Percentiles rank a stretch among this genome's conserved stretches.
Conservation (phyloP, 1,140 invertebrate species). For the Nasonia giraulti region DNA sequence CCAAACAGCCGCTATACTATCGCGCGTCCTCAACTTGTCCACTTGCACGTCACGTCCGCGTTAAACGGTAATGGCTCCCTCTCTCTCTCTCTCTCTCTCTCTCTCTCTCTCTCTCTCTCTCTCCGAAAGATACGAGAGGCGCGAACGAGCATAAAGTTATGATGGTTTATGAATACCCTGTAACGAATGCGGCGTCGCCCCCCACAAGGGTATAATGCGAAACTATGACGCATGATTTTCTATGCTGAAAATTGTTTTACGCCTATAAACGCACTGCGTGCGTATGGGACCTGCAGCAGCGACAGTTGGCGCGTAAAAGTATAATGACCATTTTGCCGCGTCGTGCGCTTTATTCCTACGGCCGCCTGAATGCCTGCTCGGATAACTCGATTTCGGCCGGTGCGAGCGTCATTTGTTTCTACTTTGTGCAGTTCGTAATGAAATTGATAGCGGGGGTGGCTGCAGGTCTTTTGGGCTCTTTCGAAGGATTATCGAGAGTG, state of each 20-base stretch:
- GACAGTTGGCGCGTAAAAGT: constrained; percentile 70
- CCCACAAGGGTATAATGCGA: constrained; percentile 60
- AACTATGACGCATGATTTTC: constrained; percentile 72
- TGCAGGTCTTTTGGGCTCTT: background rate
- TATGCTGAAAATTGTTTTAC: constrained; percentile 73
- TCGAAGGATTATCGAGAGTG: too few relatives aligned
- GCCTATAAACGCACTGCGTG: constrained; percentile 66
- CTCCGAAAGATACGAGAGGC: background rate
- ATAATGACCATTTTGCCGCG: constrained; percentile 58
- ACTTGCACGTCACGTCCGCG: background rate
- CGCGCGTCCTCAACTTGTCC: background rate
- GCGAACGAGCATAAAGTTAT: constrained; percentile 60
- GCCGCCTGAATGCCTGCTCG: background rate
- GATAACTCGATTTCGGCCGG: constrained; percentile 41
- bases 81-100: background rate
- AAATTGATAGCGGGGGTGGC: background rate
- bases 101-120: background rate
- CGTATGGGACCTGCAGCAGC: constrained; percentile 62
- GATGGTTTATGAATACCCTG: constrained; percentile 72
- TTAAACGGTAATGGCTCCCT: constrained; percentile 35
- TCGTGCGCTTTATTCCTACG: background rate
- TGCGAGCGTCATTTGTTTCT: constrained; percentile 16
- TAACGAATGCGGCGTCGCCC: constrained; percentile 67
- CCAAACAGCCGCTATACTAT: background rate
- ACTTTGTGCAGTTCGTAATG: constrained; percentile 9